Evolutionary conservation across 1,140 invertebrate species (phyloP), one percentile per base, ranked within the genome.

Genomic region (Sarcophaga bullata): DNA sequence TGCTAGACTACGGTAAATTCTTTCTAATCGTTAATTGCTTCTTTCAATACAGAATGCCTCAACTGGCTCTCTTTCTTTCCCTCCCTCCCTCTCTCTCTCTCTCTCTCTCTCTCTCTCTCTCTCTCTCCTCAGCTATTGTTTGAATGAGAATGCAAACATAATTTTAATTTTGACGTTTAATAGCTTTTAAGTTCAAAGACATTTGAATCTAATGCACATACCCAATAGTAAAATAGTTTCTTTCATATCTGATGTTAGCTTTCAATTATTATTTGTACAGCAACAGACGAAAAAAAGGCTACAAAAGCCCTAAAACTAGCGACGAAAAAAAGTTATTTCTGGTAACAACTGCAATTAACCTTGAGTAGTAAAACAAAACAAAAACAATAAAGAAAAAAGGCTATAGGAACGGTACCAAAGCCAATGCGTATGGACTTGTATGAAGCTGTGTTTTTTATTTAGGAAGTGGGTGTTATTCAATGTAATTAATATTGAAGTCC

Each of bases 401-500:
- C 4, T 37, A 37, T 37, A 58, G 54, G 54, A 58, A 58, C n/a
- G 54, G 54, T 58, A n/a, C 13, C 54, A 58, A 8, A 58, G n/a
- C n/a, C 54, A 58, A 58, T 58, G 54, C 54, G 54, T 58, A 58
- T 58, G 54, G 13, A n/a, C 54, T 52, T 52, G 62, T 19, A 8
- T 68, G 62, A 9, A 68, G 25, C 19, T 68, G 62, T 68, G 62
- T 68, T 17, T 68, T 17, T 37, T 37, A 37, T 37, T 68, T 6
- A 52, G 48, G 48, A 78, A 52, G 75, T 78, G 75, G 75, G 75
- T 25, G 75, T 78, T 78, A 19, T 19, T 78, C 17, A 52, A 50
- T 50, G 75, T 52, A 50, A 78, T 78, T 78, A 78, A 78, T 78
- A 78, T 78, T 25, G 75, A 78, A 48, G 48, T 78, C 25, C 49